Conservation (phyloP, 1,140 invertebrate species). For the Popillia japonica region DNA sequence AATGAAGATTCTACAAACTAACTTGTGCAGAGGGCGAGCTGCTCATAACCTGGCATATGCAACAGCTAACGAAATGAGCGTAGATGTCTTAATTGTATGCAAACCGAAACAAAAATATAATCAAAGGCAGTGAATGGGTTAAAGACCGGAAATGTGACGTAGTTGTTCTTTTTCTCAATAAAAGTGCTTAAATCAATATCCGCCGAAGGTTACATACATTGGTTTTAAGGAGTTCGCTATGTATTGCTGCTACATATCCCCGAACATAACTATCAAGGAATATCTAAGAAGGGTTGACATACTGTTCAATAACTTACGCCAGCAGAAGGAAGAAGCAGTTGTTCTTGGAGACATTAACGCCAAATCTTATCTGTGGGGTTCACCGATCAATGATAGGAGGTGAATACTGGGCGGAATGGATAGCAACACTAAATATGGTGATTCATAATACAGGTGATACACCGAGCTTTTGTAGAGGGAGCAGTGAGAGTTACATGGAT, state of each 20-base stretch:
- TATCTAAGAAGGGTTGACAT: constrained; percentile 18
- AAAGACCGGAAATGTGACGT: no score
- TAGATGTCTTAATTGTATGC: neutral
- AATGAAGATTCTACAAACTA: neutral
- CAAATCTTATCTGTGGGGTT: constrained; percentile 40
- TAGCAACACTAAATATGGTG: constrained; percentile 26
- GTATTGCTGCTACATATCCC: constrained; percentile 29
- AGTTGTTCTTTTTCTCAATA: neutral
- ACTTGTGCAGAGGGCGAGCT: neutral
- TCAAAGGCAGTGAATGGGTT: no score
- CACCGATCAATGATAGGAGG: neutral
- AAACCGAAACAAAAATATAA: constrained; percentile 1
- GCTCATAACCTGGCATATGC: neutral
- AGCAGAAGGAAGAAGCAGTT: neutral
- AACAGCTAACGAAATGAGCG: neutral
- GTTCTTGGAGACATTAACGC: constrained; percentile 33
- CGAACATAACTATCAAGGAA: constrained; percentile 24
- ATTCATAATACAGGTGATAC: constrained; percentile 34
- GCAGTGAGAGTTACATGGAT: constrained; percentile 20
- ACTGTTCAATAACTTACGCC: neutral
- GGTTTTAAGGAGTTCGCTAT: constrained; percentile 15
- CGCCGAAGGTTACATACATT: neutral
- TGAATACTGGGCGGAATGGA: constrained; percentile 40
- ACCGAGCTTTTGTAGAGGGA: constrained; percentile 32
- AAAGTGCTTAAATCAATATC: neutral